phyloP scores from a whole-genome alignment of 2,888 invertebrate genomes.

The Eupsilia transversa region DNA sequence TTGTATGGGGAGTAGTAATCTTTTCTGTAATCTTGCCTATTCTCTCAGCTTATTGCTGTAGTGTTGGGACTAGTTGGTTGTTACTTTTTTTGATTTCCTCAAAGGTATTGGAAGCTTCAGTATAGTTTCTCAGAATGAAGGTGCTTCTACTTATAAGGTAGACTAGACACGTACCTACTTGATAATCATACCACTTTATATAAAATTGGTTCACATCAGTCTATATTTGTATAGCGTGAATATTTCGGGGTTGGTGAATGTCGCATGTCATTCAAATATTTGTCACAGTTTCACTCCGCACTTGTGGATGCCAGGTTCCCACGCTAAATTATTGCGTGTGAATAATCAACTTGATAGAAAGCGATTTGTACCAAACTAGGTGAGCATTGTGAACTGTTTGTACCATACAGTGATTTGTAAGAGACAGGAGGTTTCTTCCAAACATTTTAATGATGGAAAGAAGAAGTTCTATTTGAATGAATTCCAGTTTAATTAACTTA shows the following conservation, averaged over 20 bases:
- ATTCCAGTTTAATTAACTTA: not conserved
- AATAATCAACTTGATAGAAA: constrained; percentile 58
- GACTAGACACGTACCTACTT: not conserved
- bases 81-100: constrained; percentile 17
- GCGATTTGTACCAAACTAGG: constrained; percentile 42
- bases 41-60: constrained; percentile 50
- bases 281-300: constrained; percentile 60
- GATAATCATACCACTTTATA: constrained; percentile 8
- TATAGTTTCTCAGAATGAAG: not conserved
- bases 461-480: not conserved
- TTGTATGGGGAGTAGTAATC: constrained; percentile 42
- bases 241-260: constrained; percentile 49
- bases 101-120: not conserved
- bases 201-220: constrained; percentile 48
- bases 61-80: constrained; percentile 15
- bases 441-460: not conserved
- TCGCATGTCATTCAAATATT: constrained; percentile 64
- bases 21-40: constrained; percentile 50
- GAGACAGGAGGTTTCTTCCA: not conserved
- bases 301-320: constrained; percentile 60
- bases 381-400: constrained; percentile 16
- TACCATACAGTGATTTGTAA: not conserved
- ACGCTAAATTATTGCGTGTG: constrained; percentile 62
- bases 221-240: constrained; percentile 40
- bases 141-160: not conserved